Base-by-base conservation (phyloP, 1,140 invertebrate genomes). In the Megalopta genalis region DNA sequence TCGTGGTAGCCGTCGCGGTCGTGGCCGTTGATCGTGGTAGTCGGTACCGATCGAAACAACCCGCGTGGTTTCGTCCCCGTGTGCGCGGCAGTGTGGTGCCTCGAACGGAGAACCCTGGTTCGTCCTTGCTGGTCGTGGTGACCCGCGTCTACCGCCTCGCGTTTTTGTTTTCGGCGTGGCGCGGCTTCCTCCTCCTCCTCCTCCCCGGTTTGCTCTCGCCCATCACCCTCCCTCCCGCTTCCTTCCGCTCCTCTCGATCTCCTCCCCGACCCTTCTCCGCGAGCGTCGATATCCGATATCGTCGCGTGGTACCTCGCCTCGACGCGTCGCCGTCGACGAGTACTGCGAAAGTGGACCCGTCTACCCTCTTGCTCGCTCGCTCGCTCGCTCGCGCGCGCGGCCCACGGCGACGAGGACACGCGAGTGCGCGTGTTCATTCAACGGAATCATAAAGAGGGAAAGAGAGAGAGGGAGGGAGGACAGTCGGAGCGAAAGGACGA, bases 101-200 rank as follows among this genome's bases (percentile, higher is more conserved):
- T 59, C 80, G 72, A 77, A 78, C 80, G 69, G 79, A 60, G 65
- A 49, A 70, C 42, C 42, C 42, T 27, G 42, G 59, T 54, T 39
- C 2, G 54, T n/a, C 54, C 21, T n/a, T 21, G 8, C 8, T n/a
- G 7, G 54, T 21, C 54, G 32, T 32, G 32, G 32, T 32, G 32
- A 2, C 32, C 1, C 16, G 16, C 16, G 21, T 18, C 16, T 54
- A 1, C 54, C 6, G 9, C 54, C 21, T 5, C 54, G 54, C 59
- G 42, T 59, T 23, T 27, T 86, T 84, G 78, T 65, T 80, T 72
- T 71, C 82, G 77, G 78, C 73, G 81, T 76, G 84, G 81, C 81
- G 54, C n/a, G 25, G 10, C 54, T 39, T 72, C 39, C 46, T 64
- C 57, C 60, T 25, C 23, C 39, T n/a, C 49, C 57, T 4, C n/a